Base-by-base conservation (phyloP, 2,113 vertebrate genomes). In the Mesitornis unicolor region DNA sequence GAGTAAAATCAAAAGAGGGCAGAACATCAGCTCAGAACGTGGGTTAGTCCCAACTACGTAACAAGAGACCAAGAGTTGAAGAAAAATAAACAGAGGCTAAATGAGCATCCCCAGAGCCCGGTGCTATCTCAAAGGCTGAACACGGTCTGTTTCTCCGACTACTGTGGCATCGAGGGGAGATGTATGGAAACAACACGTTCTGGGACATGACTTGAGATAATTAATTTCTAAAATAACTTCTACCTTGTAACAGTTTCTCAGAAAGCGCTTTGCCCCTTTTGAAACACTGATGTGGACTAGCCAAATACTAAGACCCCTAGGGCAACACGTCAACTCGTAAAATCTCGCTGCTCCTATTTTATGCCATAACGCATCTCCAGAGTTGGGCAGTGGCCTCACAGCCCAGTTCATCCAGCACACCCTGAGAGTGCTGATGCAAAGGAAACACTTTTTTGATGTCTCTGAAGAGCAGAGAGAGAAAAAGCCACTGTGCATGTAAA, bases 181-280 rank as follows among this genome's bases (percentile, higher is more conserved):
- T 1, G 1, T 10, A 35, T 13, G 22, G 31, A 33, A 76, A 21
- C 9, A 40, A 48, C 16, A 70, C 1, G 0, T 6, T 53, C 7
- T 5, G 48, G 43, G 65, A 40, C 10, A 5, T 2, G 24, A 29
- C 26, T 21, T 53, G 31, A 78, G 70, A 65, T 45, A 9, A 25
- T 67, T 40, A 12, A 57, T 61, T 90, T 36, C 29, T 59, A 51
- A 5, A 68, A 9, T 17, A 80, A 31, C 13, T 64, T 78, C 22
- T 8, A 51, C 25, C 29, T 29, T 70, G 16, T n/a, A 29, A 8
- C 12, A 51, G 25, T 26, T 48, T 87, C 75, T 26, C 68, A 84
- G 86, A 8, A 69, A 50, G 31, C 22, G 42, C 67, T 74, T 59
- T 79, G 17, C 7, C 69, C 31, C 60, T 71, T 45, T 17, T 57